Conservation (phyloP, 2,888 invertebrate genomes). For the Cantharis lateralis region DNA sequence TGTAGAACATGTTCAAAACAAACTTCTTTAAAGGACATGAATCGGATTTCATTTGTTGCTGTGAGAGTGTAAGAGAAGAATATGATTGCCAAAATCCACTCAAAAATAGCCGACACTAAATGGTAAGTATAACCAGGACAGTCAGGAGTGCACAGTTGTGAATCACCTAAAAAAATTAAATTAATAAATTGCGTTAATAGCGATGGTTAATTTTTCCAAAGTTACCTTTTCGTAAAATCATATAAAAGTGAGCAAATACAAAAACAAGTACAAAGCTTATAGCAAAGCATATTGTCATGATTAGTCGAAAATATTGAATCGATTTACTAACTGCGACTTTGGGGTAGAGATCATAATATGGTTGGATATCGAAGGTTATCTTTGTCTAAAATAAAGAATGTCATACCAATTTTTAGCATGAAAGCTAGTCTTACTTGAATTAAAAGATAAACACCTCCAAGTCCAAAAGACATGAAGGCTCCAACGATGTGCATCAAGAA, state of each 20-base stretch:
- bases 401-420: neutral
- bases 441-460: conserved; percentile 17
- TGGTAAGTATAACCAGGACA: neutral
- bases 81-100: neutral
- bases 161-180: neutral
- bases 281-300: neutral
- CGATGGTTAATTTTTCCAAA: neutral
- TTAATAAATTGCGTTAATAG: neutral
- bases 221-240: neutral
- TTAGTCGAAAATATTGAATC: neutral
- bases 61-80: neutral
- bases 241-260: neutral
- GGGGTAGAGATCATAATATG: neutral
- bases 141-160: neutral
- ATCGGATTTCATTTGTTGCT: neutral
- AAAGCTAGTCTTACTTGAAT: conserved; percentile 10
- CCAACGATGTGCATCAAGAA: conserved; percentile 18
- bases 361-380: neutral
- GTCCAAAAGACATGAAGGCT: conserved; percentile 22
- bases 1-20: neutral
- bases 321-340: neutral
- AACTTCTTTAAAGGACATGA: neutral
- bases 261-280: neutral
- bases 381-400: neutral
- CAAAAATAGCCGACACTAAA: neutral